Percentiles rank a stretch among this genome's conserved stretches.
These are phyloP conservation scores for Paramormyrops hopkinsi DNA, from an alignment of 2,797 vertebrate species.

Conservation along the genomic window DNA sequence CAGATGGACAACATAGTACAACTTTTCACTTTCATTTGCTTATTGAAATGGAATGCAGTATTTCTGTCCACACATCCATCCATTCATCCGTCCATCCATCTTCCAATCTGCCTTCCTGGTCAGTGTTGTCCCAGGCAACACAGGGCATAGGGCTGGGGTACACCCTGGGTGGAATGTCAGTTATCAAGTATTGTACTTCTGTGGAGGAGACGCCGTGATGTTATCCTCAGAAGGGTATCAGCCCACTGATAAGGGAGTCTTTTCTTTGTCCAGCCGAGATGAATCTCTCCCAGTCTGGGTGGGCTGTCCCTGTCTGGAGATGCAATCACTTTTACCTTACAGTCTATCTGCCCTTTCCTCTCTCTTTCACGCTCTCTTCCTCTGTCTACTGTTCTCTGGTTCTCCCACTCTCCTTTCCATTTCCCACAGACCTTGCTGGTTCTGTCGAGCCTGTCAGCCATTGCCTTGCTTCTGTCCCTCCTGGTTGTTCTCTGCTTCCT, in stretches of 20 bases:
- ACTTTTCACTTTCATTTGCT: neutral
- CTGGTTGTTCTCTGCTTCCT: conserved; percentile 67
- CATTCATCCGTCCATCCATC: neutral
- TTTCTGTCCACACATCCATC: neutral
- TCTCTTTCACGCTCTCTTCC: neutral
- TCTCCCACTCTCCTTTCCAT: conserved; percentile 1
- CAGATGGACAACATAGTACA: neutral
- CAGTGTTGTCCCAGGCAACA: neutral
- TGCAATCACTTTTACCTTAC: neutral
- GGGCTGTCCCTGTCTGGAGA: neutral
- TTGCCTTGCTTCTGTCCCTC: conserved; percentile 64
- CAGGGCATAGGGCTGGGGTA: neutral
- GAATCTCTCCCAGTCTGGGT: neutral
- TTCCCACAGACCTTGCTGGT: conserved; percentile 63
- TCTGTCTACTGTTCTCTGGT: neutral
- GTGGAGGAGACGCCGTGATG: neutral
- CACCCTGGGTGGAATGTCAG: neutral
- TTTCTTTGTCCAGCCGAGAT: neutral
- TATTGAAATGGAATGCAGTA: neutral
- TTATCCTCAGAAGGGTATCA: neutral
- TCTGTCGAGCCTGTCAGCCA: conserved; percentile 64
- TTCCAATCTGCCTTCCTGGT: neutral
- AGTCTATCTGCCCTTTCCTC: neutral
- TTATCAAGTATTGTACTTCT: neutral
- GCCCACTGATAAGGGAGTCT: neutral